These are phyloP conservation scores for Calidris pygmaea DNA, from an alignment of 2,113 vertebrate species.

Conservation along the genomic window DNA sequence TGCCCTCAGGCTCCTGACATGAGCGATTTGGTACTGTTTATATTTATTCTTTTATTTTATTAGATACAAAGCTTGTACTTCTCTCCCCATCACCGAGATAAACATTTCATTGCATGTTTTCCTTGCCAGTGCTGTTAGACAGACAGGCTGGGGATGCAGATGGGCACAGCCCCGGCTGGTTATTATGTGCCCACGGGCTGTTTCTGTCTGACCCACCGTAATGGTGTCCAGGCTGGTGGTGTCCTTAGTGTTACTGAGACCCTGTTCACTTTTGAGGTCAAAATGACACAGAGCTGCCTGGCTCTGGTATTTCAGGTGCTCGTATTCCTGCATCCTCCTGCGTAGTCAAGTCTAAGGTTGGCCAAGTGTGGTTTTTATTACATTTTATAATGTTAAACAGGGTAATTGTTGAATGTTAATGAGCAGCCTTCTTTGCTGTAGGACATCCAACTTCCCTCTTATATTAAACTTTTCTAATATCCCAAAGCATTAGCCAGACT, in stretches of 20 bases:
- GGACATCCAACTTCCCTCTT: conserved; percentile 30
- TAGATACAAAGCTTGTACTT: background rate
- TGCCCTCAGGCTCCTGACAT: background rate
- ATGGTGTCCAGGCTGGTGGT: background rate
- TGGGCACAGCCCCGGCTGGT: background rate
- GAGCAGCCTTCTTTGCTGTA: conserved; percentile 5
- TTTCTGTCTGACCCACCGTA: background rate
- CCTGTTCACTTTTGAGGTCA: background rate
- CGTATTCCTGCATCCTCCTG: background rate
- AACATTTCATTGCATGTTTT: background rate
- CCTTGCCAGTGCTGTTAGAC: background rate
- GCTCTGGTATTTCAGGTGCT: background rate
- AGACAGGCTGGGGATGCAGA: background rate
- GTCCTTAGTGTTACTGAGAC: background rate
- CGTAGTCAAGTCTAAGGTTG: background rate
- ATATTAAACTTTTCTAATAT: conserved; percentile 37
- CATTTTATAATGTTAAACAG: conserved; percentile 32
- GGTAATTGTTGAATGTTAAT: background rate
- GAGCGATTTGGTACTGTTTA: background rate
- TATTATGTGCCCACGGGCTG: rapidly evolving
- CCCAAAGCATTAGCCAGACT: conserved; percentile 7
- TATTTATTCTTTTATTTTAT: background rate
- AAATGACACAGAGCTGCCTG: conserved; percentile 14
- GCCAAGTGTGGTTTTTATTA: conserved; percentile 51
- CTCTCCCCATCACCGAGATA: background rate